phyloP scores from a whole-genome alignment of 2,888 invertebrate species.

The Eupithecia pulchellata region DNA sequence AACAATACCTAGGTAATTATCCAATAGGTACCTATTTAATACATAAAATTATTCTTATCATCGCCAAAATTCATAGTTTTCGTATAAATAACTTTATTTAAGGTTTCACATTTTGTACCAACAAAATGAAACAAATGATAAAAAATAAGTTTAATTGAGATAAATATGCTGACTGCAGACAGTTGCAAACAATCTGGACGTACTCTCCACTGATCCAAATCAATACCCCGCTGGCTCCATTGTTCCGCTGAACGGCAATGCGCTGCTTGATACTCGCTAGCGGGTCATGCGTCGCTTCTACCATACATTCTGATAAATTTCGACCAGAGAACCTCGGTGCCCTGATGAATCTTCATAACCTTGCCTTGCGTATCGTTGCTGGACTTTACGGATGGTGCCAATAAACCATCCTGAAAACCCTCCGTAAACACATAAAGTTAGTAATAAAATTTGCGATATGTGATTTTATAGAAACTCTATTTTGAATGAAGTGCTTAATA shows the following conservation, averaged over 20 bases:
- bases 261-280: too few species aligned
- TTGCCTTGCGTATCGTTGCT: neutral
- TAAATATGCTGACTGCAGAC: neutral
- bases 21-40: neutral
- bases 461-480: slow-evolving; percentile 40
- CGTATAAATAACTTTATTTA: too few species aligned
- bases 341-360: neutral
- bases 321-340: neutral
- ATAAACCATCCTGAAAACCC: slow-evolving; percentile 19
- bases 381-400: slow-evolving; percentile 17
- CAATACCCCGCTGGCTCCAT: neutral
- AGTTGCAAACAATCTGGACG: neutral
- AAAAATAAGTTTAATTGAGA: neutral
- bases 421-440: slow-evolving; percentile 36
- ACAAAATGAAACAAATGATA: neutral
- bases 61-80: neutral
- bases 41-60: neutral
- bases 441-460: slow-evolving; percentile 46
- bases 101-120: too few species aligned
- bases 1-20: neutral
- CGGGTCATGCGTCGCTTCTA: neutral
- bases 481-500: slow-evolving; percentile 44
- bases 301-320: neutral
- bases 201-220: neutral
- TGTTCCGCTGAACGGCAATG: neutral